Evolutionary conservation across 2,888 invertebrate species (phyloP).

Genomic region (Stenodera caucasica): DNA sequence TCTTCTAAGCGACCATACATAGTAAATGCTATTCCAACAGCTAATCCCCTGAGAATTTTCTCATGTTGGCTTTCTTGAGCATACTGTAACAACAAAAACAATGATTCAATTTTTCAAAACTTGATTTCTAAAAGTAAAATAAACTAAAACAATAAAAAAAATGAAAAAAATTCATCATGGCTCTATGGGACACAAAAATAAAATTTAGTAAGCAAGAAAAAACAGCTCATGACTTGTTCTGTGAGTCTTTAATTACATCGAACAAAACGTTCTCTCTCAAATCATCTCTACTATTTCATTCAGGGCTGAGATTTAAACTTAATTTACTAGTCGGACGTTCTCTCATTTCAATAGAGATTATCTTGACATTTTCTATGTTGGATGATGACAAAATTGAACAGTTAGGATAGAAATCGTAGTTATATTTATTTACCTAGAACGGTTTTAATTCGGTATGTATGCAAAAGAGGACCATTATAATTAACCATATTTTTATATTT

Average conservation of each 20-base stretch:
- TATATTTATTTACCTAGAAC: neutral
- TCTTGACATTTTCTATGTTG: slow-evolving; percentile 15
- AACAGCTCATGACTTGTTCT: neutral
- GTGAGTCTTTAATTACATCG: slow-evolving; percentile 9
- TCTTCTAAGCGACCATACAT: slow-evolving; percentile 98
- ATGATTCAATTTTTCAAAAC: neutral
- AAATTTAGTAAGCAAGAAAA: neutral
- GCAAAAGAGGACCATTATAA: neutral
- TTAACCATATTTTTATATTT: no score
- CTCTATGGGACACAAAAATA: no score
- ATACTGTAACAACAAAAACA: slow-evolving; percentile 60
- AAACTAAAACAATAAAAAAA: neutral
- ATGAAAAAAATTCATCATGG: neutral
- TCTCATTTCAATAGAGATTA: slow-evolving; percentile 21
- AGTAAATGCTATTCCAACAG: slow-evolving; percentile 93
- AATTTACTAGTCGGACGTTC: slow-evolving; percentile 21
- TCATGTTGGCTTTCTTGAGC: slow-evolving; percentile 97
- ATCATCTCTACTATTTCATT: slow-evolving; percentile 10
- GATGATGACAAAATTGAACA: slow-evolving; percentile 5
- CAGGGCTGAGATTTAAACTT: slow-evolving; percentile 24
- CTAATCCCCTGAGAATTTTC: slow-evolving; percentile 95
- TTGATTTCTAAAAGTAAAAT: neutral
- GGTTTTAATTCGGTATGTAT: neutral
- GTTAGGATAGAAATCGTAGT: neutral
- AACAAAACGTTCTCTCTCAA: slow-evolving; percentile 18